Conservation (phyloP, 2,113 vertebrate species). For the Paedocypris sp. region DNA sequence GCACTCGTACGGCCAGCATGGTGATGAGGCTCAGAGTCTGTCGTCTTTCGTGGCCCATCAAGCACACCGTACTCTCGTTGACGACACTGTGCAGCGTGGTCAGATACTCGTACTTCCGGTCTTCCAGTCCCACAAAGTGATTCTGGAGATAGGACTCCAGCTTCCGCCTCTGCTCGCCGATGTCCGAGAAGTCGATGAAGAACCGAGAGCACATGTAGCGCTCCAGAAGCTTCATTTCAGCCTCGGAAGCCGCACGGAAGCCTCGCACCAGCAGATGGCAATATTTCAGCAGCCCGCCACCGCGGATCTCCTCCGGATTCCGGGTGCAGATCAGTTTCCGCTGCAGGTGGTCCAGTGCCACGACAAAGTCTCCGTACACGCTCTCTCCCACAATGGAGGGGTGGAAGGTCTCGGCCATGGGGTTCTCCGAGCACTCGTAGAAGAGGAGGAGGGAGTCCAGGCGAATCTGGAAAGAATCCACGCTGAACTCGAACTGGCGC, state of each 20-base stretch:
- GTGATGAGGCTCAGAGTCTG: constrained; percentile 92
- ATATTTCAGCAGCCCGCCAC: constrained; percentile 95
- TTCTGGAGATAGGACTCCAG: constrained; percentile 96
- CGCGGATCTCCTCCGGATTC: constrained; percentile 92
- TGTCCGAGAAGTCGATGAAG: constrained; percentile 96
- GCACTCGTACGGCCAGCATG: constrained; percentile 80
- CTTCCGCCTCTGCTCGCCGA: constrained; percentile 86
- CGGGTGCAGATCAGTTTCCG: constrained; percentile 87
- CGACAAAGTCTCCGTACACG: constrained; percentile 88
- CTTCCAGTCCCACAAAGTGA: constrained; percentile 94
- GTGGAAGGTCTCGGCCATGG: constrained; percentile 91
- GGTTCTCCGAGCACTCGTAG: constrained; percentile 93
- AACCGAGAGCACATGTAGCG: constrained; percentile 99
- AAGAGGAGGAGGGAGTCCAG: constrained; percentile 96
- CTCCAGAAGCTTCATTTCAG: constrained; percentile 86
- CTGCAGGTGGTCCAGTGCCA: constrained; percentile 90
- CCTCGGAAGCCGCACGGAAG: constrained; percentile 77
- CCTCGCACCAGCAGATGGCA: constrained; percentile 95
- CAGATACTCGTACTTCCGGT: constrained; percentile 96
- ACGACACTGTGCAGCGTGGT: constrained; percentile 88
- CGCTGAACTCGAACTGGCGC: constrained; percentile 97
- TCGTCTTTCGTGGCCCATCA: constrained; percentile 95
- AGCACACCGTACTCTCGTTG: constrained; percentile 93
- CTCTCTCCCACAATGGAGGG: constrained; percentile 94
- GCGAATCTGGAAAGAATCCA: constrained; percentile 97